Conservation (phyloP, 2,888 invertebrate species). For the Hymenopus coronatus region DNA sequence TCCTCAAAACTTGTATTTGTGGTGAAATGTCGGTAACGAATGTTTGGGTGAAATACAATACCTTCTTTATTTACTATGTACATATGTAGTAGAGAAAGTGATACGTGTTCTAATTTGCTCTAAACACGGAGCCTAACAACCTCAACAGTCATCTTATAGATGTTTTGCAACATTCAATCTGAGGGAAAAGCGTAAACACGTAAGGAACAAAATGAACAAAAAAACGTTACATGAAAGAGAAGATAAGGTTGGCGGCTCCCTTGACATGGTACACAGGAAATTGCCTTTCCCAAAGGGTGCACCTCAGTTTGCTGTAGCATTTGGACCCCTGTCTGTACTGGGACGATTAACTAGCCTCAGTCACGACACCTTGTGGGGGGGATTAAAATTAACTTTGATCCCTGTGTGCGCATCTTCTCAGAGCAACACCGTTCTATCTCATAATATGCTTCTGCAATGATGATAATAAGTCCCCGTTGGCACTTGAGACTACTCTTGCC, state of each 20-base stretch:
- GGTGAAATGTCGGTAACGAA: too few relatives aligned
- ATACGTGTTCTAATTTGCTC: too few relatives aligned
- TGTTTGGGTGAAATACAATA: too few relatives aligned
- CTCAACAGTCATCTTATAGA: background rate
- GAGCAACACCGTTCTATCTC: background rate
- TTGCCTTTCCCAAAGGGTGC: background rate
- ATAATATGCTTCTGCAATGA: too few relatives aligned
- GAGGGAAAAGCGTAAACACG: background rate
- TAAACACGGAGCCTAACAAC: too few relatives aligned
- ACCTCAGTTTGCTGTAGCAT: background rate
- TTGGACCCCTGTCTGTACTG: background rate
- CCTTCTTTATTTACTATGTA: too few relatives aligned
- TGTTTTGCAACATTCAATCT: background rate
- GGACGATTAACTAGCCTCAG: background rate
- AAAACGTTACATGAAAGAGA: background rate
- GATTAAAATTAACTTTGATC: conserved; percentile 5
- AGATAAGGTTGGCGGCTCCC: background rate
- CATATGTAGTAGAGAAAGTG: too few relatives aligned
- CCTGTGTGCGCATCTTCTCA: background rate
- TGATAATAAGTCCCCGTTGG: too few relatives aligned
- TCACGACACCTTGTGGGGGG: background rate
- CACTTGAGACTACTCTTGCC: too few relatives aligned
- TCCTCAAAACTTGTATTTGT: too few relatives aligned
- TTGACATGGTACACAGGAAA: background rate
- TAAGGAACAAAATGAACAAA: background rate